Conservation (phyloP, 2,888 invertebrate species). For the Morpho deidamia region DNA sequence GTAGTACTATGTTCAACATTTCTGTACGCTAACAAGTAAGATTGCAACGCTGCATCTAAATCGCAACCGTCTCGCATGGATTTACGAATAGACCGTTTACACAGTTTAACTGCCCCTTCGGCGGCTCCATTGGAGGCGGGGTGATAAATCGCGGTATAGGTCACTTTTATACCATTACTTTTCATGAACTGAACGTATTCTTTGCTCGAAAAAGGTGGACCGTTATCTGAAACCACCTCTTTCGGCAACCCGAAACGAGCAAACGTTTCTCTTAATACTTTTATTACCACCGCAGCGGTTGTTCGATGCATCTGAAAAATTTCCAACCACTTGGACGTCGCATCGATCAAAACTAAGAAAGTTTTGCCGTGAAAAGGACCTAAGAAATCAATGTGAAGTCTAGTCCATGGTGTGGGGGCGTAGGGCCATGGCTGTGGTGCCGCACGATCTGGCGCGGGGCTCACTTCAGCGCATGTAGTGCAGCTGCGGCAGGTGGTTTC, state of each 20-base stretch:
- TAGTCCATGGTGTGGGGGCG: conserved; percentile 9
- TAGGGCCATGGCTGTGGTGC: conserved; percentile 26
- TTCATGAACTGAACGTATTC: conserved; percentile 18
- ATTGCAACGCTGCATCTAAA: conserved; percentile 12
- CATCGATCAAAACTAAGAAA: conserved; percentile 26
- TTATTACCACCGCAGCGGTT: conserved; percentile 10
- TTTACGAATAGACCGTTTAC: conserved; percentile 26
- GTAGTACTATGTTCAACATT: background rate
- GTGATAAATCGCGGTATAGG: conserved; percentile 12
- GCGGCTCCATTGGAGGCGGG: conserved; percentile 27
- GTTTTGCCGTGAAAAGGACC: conserved; percentile 7
- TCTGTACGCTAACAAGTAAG: background rate
- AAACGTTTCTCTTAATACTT: conserved; percentile 23
- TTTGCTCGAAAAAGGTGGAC: conserved; percentile 26
- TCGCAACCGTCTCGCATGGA: conserved; percentile 1
- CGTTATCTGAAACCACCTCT: conserved; percentile 29
- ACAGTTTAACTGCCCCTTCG: conserved; percentile 25
- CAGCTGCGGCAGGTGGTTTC: conserved; percentile 10
- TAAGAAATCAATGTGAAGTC: background rate
- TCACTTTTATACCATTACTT: background rate
- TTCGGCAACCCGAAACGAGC: conserved; percentile 27
- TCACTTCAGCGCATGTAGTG: conserved; percentile 12
- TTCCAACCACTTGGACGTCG: conserved; percentile 28
- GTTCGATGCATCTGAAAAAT: conserved; percentile 20
- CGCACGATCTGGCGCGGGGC: conserved; percentile 15